Evolutionary conservation across 2,888 invertebrate genomes (phyloP), one percentile per base, ranked within the genome.

Genomic region (Sylvicola cinctus): DNA sequence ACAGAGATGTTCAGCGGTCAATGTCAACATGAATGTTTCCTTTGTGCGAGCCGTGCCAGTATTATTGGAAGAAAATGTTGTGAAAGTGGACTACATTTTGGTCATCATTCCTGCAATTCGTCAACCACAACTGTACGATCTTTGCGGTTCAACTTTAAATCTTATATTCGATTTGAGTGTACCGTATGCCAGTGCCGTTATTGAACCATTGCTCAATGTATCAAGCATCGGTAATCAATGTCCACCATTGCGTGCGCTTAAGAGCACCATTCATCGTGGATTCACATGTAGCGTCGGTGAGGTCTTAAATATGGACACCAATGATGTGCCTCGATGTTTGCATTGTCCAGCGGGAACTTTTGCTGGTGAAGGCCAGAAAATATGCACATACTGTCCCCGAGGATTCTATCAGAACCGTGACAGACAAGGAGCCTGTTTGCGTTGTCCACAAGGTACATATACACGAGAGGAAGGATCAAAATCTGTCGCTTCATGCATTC

Each of bases 301-400:
- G 64, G 90, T 93, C 7, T 61, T 95, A 4, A 87, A 91, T 49
- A 87, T 84, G 75, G 85, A 87, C 44, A 81, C 84, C 1, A 83
- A 78, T 45, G 83, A 84, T 50, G 85, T 88, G 32, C 84, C 93
- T 15, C 66, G 90, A 61, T 93, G 93, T 65, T 66, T 93, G 40
- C 85, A 95, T 50, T 98, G 98, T 52, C 95, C 96, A 6, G 90
- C 91, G 44, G 96, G 96, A 47, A 90, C 93, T 0, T 90, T 75
- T 49, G 87, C 90, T 29, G 78, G 77, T 14, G 80, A 81, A 45
- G 85, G 87, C 46, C 87, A 90, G 60, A 81, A 84, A 49, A 69
- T 74, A 38, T 96, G 96, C 55, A 81, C 83, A 2, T 75, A 80
- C 50, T 96, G 96, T 52, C 79, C 84, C 2, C 68, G 77, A 45